Evolutionary conservation across 2,888 invertebrate genomes (phyloP).

Genomic region (Acheta domesticus): DNA sequence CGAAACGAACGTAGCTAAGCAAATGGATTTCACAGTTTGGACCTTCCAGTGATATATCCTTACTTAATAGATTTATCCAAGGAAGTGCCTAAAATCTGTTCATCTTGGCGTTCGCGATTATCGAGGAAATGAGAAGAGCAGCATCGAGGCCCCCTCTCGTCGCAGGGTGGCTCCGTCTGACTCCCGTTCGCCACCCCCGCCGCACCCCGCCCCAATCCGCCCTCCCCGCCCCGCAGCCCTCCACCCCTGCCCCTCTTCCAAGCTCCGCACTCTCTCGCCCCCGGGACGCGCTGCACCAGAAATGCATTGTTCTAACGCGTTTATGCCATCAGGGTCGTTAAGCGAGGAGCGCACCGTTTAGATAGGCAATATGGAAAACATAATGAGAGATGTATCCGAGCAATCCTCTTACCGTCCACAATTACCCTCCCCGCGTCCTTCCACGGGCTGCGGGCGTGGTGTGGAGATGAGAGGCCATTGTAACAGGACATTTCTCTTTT

Average conservation of each 20-base stretch:
- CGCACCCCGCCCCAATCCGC: not conserved
- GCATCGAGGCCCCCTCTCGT: not conserved
- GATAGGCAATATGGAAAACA: slow-evolving; percentile 18
- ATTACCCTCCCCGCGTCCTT: not conserved
- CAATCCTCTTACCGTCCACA: slow-evolving; percentile 18
- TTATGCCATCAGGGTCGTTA: slow-evolving; percentile 18
- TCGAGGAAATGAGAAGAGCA: no score
- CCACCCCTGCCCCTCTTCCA: not conserved
- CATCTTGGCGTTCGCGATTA: no score
- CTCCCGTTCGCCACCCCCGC: not conserved
- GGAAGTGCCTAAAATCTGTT: no score
- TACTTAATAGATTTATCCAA: no score
- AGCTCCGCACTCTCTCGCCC: not conserved
- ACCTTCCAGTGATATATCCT: no score
- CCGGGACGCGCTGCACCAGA: slow-evolving; percentile 6
- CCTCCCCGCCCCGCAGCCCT: not conserved
- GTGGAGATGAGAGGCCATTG: not conserved
- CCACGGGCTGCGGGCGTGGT: not conserved
- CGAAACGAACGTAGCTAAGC: no score
- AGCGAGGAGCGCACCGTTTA: slow-evolving; percentile 7
- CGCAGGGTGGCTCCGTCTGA: not conserved
- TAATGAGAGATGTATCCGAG: not conserved
- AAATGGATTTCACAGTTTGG: no score
- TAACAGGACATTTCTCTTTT: slow-evolving; percentile 11
- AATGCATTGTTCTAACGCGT: slow-evolving; percentile 18